These are phyloP conservation scores for Linhomoeus sp. DNA, from an alignment of 2,888 invertebrate species.

Conservation along the genomic window DNA sequence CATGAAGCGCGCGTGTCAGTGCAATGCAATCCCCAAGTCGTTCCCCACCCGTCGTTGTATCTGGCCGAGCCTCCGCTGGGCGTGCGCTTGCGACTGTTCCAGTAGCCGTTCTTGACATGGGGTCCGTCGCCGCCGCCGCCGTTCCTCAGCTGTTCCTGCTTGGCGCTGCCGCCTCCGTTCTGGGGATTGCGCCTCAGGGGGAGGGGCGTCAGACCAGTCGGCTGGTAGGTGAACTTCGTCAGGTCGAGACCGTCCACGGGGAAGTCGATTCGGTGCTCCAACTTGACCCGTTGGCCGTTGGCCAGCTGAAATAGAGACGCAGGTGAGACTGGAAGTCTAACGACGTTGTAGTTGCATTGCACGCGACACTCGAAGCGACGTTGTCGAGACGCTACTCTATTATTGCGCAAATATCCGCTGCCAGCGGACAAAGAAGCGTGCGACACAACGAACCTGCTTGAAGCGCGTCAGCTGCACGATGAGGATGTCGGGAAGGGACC, in stretches of 20 bases:
- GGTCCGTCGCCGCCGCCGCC: too few relatives aligned
- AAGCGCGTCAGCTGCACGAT: constrained; percentile 87
- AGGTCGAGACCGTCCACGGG: constrained; percentile 74
- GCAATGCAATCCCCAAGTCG: too few relatives aligned
- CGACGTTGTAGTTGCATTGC: background rate
- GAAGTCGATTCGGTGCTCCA: constrained; percentile 81
- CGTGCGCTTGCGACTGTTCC: too few relatives aligned
- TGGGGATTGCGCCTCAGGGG: background rate
- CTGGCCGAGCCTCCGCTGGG: too few relatives aligned
- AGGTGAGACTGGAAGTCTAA: background rate
- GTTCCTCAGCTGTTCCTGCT: too few relatives aligned
- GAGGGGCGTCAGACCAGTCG: background rate
- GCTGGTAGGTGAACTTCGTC: constrained; percentile 37
- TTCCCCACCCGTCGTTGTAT: too few relatives aligned
- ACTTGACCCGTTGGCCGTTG: constrained; percentile 58
- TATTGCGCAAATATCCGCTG: background rate
- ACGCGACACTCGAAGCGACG: background rate
- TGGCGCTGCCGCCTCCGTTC: too few relatives aligned
- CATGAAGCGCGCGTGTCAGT: background rate
- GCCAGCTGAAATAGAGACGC: constrained; percentile 36
- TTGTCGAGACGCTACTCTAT: too few relatives aligned
- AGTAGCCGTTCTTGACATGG: too few relatives aligned
- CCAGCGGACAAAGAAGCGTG: background rate
- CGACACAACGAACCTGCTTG: constrained; percentile 46
- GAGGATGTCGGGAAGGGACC: constrained; percentile 79